Evolutionary conservation across 2,888 invertebrate genomes (phyloP).

Genomic region (Tetragonula carbonaria): DNA sequence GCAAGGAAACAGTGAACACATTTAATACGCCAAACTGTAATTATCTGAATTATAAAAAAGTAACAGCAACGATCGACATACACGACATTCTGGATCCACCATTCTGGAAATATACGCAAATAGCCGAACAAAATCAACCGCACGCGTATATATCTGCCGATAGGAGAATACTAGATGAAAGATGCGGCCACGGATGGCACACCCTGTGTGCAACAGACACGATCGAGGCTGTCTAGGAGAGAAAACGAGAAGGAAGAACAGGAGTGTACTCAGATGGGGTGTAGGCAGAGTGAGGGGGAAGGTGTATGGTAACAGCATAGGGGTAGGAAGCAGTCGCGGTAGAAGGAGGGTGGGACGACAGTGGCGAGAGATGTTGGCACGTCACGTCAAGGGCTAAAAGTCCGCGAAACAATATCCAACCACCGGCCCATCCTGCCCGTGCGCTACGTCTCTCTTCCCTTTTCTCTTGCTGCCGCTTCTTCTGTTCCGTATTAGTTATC

Average conservation of each 20-base stretch:
- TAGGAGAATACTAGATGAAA: conserved; percentile 8
- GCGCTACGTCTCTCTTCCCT: conserved; percentile 53
- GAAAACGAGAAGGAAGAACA: conserved; percentile 35
- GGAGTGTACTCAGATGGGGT: background rate
- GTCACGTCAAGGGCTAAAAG: conserved; percentile 75
- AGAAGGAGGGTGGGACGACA: conserved; percentile 36
- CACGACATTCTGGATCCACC: too few relatives aligned
- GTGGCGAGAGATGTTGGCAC: conserved; percentile 63
- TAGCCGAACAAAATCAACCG: background rate
- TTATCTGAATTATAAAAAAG: too few relatives aligned
- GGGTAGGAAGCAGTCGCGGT: background rate
- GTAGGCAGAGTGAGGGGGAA: background rate
- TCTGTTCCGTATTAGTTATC: conserved; percentile 82
- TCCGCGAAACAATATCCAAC: conserved; percentile 81
- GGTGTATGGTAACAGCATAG: conserved; percentile 10
- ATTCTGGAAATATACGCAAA: background rate
- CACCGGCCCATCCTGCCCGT: conserved; percentile 45
- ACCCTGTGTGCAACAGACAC: conserved; percentile 15
- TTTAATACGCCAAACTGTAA: too few relatives aligned
- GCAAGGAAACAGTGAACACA: too few relatives aligned
- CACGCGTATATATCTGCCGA: background rate
- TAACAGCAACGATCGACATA: too few relatives aligned
- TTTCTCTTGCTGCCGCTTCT: conserved; percentile 58
- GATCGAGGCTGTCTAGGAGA: conserved; percentile 17
- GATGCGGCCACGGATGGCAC: conserved; percentile 13